These are phyloP conservation scores for Microplitis mediator DNA, from an alignment of 1,140 invertebrate species.

Conservation along the genomic window DNA sequence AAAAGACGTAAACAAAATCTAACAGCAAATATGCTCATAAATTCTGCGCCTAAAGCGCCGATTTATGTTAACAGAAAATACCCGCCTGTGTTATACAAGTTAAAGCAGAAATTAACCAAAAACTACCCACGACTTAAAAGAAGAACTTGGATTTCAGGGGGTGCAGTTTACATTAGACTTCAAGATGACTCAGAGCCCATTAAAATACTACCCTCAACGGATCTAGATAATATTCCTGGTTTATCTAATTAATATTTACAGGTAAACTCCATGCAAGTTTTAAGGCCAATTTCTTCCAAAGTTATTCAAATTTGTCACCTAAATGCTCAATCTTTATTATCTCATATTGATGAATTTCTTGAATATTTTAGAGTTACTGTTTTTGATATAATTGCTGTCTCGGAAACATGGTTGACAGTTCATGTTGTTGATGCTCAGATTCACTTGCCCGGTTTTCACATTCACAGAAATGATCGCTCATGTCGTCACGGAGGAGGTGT, in stretches of 20 bases:
- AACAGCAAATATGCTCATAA: background rate
- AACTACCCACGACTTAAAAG: background rate
- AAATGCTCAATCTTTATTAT: background rate
- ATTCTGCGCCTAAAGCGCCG: too few species aligned
- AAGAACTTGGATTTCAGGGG: background rate
- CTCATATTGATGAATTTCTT: conserved; percentile 16
- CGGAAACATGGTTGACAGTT: background rate
- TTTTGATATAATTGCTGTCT: conserved; percentile 1
- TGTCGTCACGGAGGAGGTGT: background rate
- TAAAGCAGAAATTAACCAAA: background rate
- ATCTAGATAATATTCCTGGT: background rate
- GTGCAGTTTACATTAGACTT: background rate
- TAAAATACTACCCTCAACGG: background rate
- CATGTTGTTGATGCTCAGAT: background rate
- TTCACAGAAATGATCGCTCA: background rate
- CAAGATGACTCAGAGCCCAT: background rate
- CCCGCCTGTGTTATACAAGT: background rate
- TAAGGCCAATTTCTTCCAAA: background rate
- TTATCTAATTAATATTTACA: background rate
- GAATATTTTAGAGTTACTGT: conserved; percentile 11
- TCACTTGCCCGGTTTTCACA: background rate
- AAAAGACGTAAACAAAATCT: background rate
- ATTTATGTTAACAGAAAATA: background rate
- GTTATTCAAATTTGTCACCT: background rate
- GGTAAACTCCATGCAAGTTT: background rate